These are phyloP conservation scores for Cathartes aura DNA, from an alignment of 2,113 vertebrate genomes.

Conservation along the genomic window DNA sequence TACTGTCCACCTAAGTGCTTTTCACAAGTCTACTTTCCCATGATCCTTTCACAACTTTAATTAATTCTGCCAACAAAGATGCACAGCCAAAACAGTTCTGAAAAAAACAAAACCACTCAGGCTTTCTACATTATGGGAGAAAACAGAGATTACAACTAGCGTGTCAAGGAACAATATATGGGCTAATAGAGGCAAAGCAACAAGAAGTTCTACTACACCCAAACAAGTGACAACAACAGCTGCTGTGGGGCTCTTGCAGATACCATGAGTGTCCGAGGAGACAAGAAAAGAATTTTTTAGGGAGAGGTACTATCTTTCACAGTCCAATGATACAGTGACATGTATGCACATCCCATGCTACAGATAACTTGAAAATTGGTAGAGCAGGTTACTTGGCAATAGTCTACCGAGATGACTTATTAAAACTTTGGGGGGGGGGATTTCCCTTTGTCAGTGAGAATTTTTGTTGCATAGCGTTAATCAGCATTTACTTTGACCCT, in stretches of 20 bases:
- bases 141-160: background rate
- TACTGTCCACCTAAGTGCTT: slow-evolving; percentile 24
- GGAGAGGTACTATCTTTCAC: background rate
- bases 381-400: background rate
- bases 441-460: background rate
- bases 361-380: background rate
- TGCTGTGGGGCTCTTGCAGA: background rate
- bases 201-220: background rate
- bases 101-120: background rate
- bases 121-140: background rate
- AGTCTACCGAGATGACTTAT: background rate
- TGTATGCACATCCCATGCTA: background rate
- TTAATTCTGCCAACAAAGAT: background rate
- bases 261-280: background rate
- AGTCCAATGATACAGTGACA: background rate
- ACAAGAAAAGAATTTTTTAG: background rate
- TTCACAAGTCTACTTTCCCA: slow-evolving; percentile 4
- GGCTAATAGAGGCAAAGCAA: background rate
- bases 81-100: background rate
- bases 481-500: background rate
- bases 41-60: background rate
- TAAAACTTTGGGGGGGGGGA: background rate
- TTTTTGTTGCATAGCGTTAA: background rate
- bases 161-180: background rate
- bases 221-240: background rate